phyloP scores from a whole-genome alignment of 2,888 invertebrate species.

The Cryptops parisi region DNA sequence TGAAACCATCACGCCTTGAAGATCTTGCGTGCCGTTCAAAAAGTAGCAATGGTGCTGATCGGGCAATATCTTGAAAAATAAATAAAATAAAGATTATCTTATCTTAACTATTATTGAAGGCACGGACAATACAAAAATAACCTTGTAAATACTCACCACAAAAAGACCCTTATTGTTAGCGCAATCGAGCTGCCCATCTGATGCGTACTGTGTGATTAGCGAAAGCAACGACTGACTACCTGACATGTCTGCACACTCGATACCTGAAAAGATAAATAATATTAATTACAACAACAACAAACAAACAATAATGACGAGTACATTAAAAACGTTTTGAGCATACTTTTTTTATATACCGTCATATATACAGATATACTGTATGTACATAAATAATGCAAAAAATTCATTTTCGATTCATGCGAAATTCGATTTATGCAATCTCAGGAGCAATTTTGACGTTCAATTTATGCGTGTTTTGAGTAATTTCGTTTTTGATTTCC shows the following conservation, averaged over 20 bases:
- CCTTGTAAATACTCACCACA: constrained; percentile 52
- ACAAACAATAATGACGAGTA: neutral
- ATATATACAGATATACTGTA: too few species aligned
- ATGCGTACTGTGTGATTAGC: constrained; percentile 61
- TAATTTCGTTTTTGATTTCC: too few species aligned
- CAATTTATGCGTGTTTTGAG: too few species aligned
- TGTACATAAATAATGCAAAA: too few species aligned
- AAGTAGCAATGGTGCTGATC: constrained; percentile 91
- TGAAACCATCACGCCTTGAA: constrained; percentile 59
- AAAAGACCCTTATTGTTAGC: constrained; percentile 62
- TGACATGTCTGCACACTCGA: constrained; percentile 42
- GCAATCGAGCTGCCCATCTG: constrained; percentile 55
- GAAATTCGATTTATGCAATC: too few species aligned
- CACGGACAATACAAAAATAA: neutral
- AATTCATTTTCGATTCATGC: too few species aligned
- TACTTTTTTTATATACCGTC: too few species aligned
- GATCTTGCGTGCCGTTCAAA: constrained; percentile 55
- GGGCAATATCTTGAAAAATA: constrained; percentile 53
- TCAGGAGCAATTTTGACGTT: neutral
- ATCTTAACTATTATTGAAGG: constrained; percentile 1
- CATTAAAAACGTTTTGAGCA: too few species aligned
- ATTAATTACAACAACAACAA: neutral
- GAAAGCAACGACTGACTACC: constrained; percentile 51
- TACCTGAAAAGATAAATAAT: constrained; percentile 33
- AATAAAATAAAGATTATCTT: too few species aligned